phyloP scores from a whole-genome alignment of 2,888 invertebrate genomes.

The Brachycybe producta region DNA sequence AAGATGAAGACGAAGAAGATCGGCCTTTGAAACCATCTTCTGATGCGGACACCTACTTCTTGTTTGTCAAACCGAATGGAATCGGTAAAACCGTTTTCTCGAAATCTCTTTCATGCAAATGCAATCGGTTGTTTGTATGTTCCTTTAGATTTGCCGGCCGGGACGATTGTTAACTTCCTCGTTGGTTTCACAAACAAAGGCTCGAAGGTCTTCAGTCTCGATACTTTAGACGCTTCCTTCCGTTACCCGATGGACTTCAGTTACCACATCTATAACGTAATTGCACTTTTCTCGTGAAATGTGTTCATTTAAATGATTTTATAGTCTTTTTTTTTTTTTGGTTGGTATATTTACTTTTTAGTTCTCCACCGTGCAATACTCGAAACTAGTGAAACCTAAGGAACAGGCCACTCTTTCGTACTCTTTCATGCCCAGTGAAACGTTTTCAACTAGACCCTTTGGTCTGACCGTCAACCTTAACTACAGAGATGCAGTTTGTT shows the following conservation, averaged over 20 bases:
- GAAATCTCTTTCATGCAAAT: too few relatives aligned
- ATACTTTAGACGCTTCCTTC: slow-evolving; percentile 93
- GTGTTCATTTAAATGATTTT: background rate
- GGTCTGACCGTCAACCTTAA: slow-evolving; percentile 84
- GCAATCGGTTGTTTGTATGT: slow-evolving; percentile 22
- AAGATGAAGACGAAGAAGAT: slow-evolving; percentile 21
- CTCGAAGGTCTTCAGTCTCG: slow-evolving; percentile 74
- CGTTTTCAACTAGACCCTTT: slow-evolving; percentile 93
- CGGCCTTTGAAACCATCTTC: slow-evolving; percentile 52
- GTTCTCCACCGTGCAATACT: slow-evolving; percentile 81
- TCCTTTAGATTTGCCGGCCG: slow-evolving; percentile 69
- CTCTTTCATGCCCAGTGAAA: slow-evolving; percentile 86
- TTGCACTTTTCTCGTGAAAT: slow-evolving; percentile 20
- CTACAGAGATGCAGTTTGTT: slow-evolving; percentile 61
- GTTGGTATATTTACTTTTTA: slow-evolving; percentile 23
- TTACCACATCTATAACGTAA: slow-evolving; percentile 86
- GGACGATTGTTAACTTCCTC: slow-evolving; percentile 81
- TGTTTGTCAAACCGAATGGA: slow-evolving; percentile 49
- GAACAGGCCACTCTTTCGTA: slow-evolving; percentile 92
- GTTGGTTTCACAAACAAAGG: slow-evolving; percentile 96
- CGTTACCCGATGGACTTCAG: slow-evolving; percentile 97
- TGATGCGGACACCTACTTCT: slow-evolving; percentile 77
- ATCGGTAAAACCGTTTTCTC: slow-evolving; percentile 8
- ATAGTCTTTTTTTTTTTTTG: background rate
- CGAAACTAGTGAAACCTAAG: slow-evolving; percentile 72